These are phyloP conservation scores for Macrosiphum euphorbiae DNA, from an alignment of 2,888 invertebrate genomes.

Conservation along the genomic window DNA sequence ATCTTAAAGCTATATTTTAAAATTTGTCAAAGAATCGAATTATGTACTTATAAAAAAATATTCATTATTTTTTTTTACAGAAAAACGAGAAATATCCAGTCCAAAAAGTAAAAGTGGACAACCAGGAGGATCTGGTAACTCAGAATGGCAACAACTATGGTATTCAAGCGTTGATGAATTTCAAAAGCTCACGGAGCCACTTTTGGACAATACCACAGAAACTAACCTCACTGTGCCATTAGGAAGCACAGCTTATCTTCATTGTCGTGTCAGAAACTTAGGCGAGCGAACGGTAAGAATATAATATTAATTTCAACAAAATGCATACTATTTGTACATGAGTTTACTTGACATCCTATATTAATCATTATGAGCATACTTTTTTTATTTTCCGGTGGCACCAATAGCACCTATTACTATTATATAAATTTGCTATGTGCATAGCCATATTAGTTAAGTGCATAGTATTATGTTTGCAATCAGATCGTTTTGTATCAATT, in stretches of 20 bases:
- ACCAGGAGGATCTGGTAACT: conserved; percentile 68
- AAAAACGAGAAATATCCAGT: conserved; percentile 65
- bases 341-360: background rate
- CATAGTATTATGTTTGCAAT: too few relatives aligned
- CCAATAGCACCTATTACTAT: background rate
- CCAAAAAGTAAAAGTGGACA: conserved; percentile 53
- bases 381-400: background rate
- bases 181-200: conserved; percentile 71
- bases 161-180: conserved; percentile 74
- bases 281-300: conserved; percentile 79
- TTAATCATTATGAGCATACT: background rate
- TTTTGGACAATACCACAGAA: conserved; percentile 79
- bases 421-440: background rate
- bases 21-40: background rate
- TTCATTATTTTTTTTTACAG: conserved; percentile 40
- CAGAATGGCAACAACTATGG: conserved; percentile 79
- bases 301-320: background rate
- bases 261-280: conserved; percentile 81
- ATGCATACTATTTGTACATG: background rate
- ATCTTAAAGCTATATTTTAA: background rate
- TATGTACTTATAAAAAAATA: background rate
- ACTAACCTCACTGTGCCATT: conserved; percentile 83
- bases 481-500: background rate
- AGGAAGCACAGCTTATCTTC: conserved; percentile 83
- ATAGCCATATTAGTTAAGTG: too few relatives aligned